Evolutionary conservation across 2,797 vertebrate species (phyloP), one percentile per base, ranked within the genome.

Genomic region (Sarcophilus harrisii): DNA sequence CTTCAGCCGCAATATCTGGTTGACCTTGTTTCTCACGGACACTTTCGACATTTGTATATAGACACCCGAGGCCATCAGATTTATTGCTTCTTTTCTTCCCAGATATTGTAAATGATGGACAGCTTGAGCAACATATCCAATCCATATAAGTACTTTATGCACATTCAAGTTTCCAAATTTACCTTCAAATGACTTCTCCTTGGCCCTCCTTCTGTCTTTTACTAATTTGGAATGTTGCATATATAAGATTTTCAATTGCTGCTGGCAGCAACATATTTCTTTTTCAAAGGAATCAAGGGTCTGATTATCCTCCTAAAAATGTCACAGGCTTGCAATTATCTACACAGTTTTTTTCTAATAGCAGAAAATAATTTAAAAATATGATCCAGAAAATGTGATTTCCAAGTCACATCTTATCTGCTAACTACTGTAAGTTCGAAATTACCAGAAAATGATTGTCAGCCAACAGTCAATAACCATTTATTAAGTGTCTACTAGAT

Each of bases 241-340:
- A 87, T 49, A 87, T 28, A 89, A 38, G 81, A 59, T 93, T 90
- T 87, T 38, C 29, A 58, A 58, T 24, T 13, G 94, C 90, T 81
- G 27, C 59, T 94, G 55, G 60, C 30, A 94, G 55, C 12, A 9
- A 91, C 24, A 45, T 90, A 8, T 62, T 95, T 62, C 62, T 57
- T n/a, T 95, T 93, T 93, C 93, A 93, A 60, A 94, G 49, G 60
- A 93, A 96, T 95, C 27, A 49, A 87, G 73, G 95, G 32, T 13
- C 73, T 62, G 49, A 6, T 10, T 2, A 89, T 28, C 45, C 59
- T 93, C 93, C 62, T 96, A 93, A 90, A 66, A n/a, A 59, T 87
- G 73, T 87, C 73, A 87, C 73, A 45, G 24, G 73, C 73, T 87
- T 87, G 73, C 73, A 87, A 45, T 93, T 62, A 92, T 60, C 8